Base-by-base conservation (phyloP, 2,888 invertebrate genomes). In the Nemotelus nigrinus region DNA sequence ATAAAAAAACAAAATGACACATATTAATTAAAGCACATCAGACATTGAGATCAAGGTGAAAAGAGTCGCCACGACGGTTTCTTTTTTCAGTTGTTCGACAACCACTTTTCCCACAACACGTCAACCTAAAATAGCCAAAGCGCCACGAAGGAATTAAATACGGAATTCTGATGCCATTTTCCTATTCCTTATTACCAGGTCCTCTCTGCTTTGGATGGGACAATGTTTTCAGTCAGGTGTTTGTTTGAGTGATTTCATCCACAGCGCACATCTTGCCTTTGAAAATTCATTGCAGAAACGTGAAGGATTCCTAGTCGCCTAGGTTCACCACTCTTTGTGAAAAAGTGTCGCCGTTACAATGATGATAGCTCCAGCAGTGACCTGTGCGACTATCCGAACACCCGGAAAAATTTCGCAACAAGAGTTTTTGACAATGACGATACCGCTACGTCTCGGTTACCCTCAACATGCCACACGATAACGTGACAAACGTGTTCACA, bases 1-100 rank as follows among this genome's bases (percentile, higher is more conserved):
- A 43, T 47, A 10, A 65, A 44, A n/a, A 41, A 45, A 47, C 44
- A 44, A 47, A 44, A 63, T 43, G 63, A 41, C 65, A 65, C 65
- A 65, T 45, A 65, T 65, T 65, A 65, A 65, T 65, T 65, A 65
- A 65, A 65, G 45, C 65, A 65, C 65, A 2, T 65, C 44, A 45
- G 65, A 45, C 65, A 43, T 65, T 65, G 2, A 10, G n/a, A 65
- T 44, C 2, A 8, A 44, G 10, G 44, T 45, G 58, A 41, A 65
- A 47, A 7, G 47, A 65, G n/a, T n/a, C 10, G 39, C 43, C 47
- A 63, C 25, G 25, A 25, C 25, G 25, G 25, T 25, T 25, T 25
- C 25, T 25, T 25, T 25, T 25, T 25, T 25, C 1, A 25, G 25
- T 25, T 25, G 25, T 25, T 25, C 25, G 25, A 25, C 25, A 25